These are phyloP conservation scores for Amblyraja radiata DNA, from an alignment of 2,797 vertebrate species.

Conservation along the genomic window DNA sequence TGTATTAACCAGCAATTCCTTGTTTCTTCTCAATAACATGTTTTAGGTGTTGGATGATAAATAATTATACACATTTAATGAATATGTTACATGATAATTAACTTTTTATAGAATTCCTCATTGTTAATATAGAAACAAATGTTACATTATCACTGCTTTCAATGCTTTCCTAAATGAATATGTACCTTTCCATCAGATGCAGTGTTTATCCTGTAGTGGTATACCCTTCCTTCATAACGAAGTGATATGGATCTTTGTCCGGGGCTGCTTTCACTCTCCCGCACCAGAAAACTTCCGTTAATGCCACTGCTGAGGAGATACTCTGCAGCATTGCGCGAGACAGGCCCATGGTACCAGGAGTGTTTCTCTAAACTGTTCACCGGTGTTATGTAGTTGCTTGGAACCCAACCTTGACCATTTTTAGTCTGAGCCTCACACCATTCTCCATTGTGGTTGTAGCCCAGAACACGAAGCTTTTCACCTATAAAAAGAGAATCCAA, in stretches of 20 bases:
- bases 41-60: background rate
- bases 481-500: slow-evolving; percentile 54
- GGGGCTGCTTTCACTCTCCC: slow-evolving; percentile 95
- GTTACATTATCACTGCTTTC: background rate
- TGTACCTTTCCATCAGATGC: slow-evolving; percentile 90
- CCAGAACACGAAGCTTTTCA: slow-evolving; percentile 90
- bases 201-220: slow-evolving; percentile 97
- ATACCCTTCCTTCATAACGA: slow-evolving; percentile 88
- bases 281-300: slow-evolving; percentile 94
- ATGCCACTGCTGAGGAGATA: slow-evolving; percentile 96
- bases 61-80: background rate
- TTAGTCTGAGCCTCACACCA: slow-evolving; percentile 97
- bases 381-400: slow-evolving; percentile 96
- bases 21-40: background rate
- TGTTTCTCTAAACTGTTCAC: slow-evolving; percentile 97
- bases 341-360: slow-evolving; percentile 94
- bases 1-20: no score
- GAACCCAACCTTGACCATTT: slow-evolving; percentile 98
- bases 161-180: background rate
- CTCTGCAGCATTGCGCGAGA: slow-evolving; percentile 89
- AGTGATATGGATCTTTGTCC: slow-evolving; percentile 94
- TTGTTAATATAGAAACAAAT: background rate
- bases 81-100: background rate
- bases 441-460: slow-evolving; percentile 95
- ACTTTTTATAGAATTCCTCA: background rate